Evolutionary conservation across 2,113 vertebrate genomes (phyloP).

Genomic region (Gymnogyps californianus): DNA sequence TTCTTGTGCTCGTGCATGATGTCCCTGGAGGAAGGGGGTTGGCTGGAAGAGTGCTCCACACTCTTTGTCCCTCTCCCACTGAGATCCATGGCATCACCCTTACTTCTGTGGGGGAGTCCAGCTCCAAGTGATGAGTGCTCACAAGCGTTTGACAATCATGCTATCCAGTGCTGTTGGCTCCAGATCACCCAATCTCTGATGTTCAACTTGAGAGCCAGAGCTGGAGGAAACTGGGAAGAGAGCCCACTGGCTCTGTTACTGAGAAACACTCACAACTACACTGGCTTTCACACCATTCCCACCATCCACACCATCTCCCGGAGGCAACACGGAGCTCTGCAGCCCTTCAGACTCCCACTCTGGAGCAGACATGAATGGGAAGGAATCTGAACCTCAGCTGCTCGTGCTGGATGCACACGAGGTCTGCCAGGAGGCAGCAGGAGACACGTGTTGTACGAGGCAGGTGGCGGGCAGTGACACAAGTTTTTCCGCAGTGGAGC

Average conservation of each 20-base stretch:
- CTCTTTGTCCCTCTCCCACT: background rate
- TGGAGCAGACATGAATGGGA: background rate
- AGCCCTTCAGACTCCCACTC: background rate
- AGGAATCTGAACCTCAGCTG: background rate
- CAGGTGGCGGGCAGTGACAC: background rate
- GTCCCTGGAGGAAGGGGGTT: background rate
- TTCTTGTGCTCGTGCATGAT: background rate
- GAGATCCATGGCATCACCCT: background rate
- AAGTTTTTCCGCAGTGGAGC: conserved; percentile 1
- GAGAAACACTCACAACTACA: background rate
- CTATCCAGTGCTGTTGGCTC: background rate
- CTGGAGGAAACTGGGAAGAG: background rate
- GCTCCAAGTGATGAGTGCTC: background rate
- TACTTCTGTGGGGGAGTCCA: background rate
- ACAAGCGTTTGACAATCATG: background rate
- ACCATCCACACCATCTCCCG: background rate
- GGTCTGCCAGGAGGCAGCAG: conserved; percentile 6
- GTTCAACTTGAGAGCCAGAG: background rate
- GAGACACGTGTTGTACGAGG: accelerated
- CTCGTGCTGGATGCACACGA: background rate
- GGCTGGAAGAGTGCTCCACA: background rate
- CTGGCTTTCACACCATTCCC: background rate
- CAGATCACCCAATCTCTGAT: background rate
- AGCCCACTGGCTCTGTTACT: background rate
- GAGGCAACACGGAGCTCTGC: background rate